A percentile compares a stretch with the other conserved stretches of the same genome.
These are phyloP conservation scores for Calliopum simillimum DNA, from an alignment of 2,888 invertebrate species.

Conservation along the genomic window DNA sequence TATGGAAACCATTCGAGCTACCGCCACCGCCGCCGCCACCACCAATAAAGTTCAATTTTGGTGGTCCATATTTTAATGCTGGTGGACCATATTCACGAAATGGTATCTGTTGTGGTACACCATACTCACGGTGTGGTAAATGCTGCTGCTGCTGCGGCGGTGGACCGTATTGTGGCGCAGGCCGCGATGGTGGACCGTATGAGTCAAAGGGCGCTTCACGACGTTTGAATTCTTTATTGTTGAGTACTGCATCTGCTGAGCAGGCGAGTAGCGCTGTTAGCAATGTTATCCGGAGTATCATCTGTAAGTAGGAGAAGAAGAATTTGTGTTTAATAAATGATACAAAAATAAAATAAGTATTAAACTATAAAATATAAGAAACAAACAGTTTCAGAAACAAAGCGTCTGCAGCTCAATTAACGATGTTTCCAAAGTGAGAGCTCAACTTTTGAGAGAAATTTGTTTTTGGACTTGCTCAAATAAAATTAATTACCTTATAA, in stretches of 20 bases:
- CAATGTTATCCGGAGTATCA: constrained; percentile 52
- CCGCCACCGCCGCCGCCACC: constrained; percentile 54
- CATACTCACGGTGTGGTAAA: constrained; percentile 69
- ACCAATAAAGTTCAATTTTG: constrained; percentile 67
- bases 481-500: no score
- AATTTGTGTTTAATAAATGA: neutral
- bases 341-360: no score
- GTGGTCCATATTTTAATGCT: constrained; percentile 68
- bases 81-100: constrained; percentile 65
- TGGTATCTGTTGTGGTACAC: constrained; percentile 62
- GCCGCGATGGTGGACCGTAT: constrained; percentile 71
- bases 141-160: constrained; percentile 67
- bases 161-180: constrained; percentile 66
- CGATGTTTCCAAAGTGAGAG: no score
- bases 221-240: constrained; percentile 54
- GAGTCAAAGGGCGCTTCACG: constrained; percentile 63
- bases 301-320: constrained; percentile 36
- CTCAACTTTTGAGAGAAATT: no score
- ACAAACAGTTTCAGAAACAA: neutral
- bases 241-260: constrained; percentile 54
- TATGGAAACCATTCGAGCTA: constrained; percentile 61
- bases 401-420: neutral
- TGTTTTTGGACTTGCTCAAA: no score
- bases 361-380: neutral
- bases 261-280: constrained; percentile 47